A percentile compares a stretch with the other conserved stretches of the same genome.
Conservation (phyloP, 1,140 invertebrate species). For the Musca vetustissima region DNA sequence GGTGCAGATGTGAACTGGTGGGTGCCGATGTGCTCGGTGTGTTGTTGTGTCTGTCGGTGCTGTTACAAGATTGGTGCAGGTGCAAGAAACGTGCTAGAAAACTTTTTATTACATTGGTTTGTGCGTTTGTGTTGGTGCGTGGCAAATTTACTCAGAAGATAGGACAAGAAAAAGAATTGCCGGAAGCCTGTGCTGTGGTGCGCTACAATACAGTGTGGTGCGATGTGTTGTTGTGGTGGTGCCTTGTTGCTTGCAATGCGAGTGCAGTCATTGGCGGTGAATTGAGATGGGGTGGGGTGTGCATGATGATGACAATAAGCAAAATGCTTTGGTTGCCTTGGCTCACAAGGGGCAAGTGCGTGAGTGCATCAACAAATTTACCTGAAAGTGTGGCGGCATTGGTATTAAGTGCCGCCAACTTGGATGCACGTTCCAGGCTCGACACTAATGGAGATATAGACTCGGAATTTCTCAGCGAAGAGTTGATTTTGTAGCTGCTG, state of each 20-base stretch:
- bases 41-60: neutral
- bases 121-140: too few species aligned
- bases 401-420: constrained; percentile 37
- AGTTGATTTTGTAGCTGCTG: constrained; percentile 16
- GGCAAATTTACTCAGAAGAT: too few species aligned
- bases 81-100: constrained; percentile 8
- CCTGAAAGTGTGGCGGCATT: constrained; percentile 53
- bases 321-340: neutral
- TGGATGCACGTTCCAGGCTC: constrained; percentile 18
- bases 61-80: neutral
- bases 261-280: neutral
- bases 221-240: neutral
- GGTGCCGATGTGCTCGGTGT: neutral
- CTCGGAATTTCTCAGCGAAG: constrained; percentile 10
- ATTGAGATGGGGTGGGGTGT: neutral
- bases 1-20: too few species aligned
- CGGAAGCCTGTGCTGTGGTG: neutral
- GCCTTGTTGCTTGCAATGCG: neutral
- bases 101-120: neutral
- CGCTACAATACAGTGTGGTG: neutral
- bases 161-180: neutral
- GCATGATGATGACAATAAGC: neutral
- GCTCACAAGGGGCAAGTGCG: neutral
- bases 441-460: constrained; percentile 18
- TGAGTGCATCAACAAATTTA: constrained; percentile 34